Base-by-base conservation (phyloP, 2,113 vertebrate species). In the Erinaceus europaeus region DNA sequence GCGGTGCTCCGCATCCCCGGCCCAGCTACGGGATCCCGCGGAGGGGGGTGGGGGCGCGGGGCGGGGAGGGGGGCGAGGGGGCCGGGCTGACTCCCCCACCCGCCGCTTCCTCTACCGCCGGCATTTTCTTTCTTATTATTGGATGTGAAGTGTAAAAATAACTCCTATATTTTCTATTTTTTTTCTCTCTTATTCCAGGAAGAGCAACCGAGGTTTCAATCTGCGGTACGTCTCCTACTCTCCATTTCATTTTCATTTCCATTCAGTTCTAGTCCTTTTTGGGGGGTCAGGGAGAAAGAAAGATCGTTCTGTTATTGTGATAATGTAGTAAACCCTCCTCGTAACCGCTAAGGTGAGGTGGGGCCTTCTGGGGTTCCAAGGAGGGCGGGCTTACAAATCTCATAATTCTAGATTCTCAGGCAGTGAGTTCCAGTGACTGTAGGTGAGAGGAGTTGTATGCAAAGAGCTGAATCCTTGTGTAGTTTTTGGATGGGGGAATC, bases 141-240 rank as follows among this genome's bases (percentile, higher is more conserved):
- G 82, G 93, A 90, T 94, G 48, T 55, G 85, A 94, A 92, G 91
- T 94, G 87, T 94, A 94, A 94, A 96, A 96, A 96, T 96, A 96
- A 96, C 93, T 94, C 90, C 92, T 96, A 87, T 96, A 94, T 96
- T 96, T 95, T 96, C 92, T 96, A 95, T 95, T 96, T 95, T 95
- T 94, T 93, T 68, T 95, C 93, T 93, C 91, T 95, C 96, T 93
- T 91, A 92, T 94, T 95, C 88, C 96, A 97, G 96, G 97, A 97
- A 96, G 97, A 97, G 96, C 96, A 97, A 95, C 97, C 96, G 94
- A 97, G 96, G 94, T 96, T 97, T 95, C 96, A 96, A 95, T 97
- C 97, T 93, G 95, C 96, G 96, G 96, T 96, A 96, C 86, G 96
- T 96, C 94, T 95, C 94, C 94, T 93, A 94, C 96, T 96, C 95